These are phyloP conservation scores for Synaphobranchus kaupii DNA, from an alignment of 2,797 vertebrate genomes.

Conservation along the genomic window DNA sequence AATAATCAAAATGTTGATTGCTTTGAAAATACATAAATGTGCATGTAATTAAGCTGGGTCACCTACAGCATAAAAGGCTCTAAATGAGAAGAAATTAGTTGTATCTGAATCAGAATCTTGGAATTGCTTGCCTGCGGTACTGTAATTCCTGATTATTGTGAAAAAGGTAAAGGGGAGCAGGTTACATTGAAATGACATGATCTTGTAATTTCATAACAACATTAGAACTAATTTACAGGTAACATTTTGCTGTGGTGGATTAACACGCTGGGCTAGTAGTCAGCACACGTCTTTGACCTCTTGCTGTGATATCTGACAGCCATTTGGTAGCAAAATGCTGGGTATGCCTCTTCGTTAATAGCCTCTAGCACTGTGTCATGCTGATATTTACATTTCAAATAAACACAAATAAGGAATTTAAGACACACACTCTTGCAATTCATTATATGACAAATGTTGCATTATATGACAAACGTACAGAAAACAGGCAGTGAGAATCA, in stretches of 20 bases:
- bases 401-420: background rate
- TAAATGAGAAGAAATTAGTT: background rate
- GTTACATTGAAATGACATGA: background rate
- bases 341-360: background rate
- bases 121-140: background rate
- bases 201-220: background rate
- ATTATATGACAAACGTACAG: background rate
- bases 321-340: background rate
- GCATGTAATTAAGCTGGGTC: background rate
- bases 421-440: background rate
- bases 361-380: background rate
- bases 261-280: background rate
- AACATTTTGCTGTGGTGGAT: background rate
- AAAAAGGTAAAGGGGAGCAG: background rate
- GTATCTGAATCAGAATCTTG: background rate
- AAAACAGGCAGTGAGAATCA: background rate
- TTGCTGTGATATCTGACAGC: background rate
- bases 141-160: background rate
- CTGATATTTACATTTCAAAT: background rate
- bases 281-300: background rate
- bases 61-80: conserved; percentile 2
- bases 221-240: background rate
- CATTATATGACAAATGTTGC: background rate
- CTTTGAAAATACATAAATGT: conserved; percentile 11
- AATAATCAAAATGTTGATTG: background rate